Percentiles rank a stretch among this genome's conserved stretches.
Evolutionary conservation across 35 echinoderm and acorn worm genomes (phyloP).

Genomic region (Chiridota heheva): DNA sequence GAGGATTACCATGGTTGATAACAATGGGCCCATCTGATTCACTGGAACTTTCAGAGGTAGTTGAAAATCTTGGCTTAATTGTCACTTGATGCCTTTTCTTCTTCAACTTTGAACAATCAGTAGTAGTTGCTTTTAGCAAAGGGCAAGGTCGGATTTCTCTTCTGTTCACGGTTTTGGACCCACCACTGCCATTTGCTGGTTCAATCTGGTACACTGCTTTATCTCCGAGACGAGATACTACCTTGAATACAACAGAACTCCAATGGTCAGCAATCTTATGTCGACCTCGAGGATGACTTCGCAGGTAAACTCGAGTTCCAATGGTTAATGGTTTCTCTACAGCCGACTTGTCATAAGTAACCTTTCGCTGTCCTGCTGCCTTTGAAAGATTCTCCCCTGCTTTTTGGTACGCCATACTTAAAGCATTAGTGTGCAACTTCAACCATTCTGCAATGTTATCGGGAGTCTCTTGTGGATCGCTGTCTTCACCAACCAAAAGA

Average conservation of each 20-base stretch:
- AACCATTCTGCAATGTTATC: constrained; percentile 11
- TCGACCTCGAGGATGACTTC: not conserved
- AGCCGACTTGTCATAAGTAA: not conserved
- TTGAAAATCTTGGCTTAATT: too few species aligned
- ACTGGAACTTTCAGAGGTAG: too few species aligned
- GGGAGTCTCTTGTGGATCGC: not conserved
- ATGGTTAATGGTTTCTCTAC: not conserved
- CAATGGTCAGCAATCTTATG: not conserved
- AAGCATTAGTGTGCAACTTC: not conserved
- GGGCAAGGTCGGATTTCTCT: too few species aligned
- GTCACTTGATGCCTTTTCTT: too few species aligned
- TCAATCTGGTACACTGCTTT: too few species aligned
- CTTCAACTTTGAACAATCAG: too few species aligned
- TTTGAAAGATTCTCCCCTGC: constrained; percentile 21
- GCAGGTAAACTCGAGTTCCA: not conserved
- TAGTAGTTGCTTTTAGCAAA: too few species aligned
- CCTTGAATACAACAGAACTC: not conserved
- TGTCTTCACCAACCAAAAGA: not conserved
- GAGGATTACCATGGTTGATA: too few species aligned
- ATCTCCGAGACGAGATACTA: not conserved
- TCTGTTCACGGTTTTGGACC: too few species aligned
- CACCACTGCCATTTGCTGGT: too few species aligned
- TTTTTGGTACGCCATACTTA: not conserved
- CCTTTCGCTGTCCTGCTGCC: not conserved
- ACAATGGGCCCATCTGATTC: too few species aligned